A percentile compares a stretch with the other conserved stretches of the same genome.
Conservation (phyloP, 2,888 invertebrate species). For the Aphelenchoides bicaudatus region DNA sequence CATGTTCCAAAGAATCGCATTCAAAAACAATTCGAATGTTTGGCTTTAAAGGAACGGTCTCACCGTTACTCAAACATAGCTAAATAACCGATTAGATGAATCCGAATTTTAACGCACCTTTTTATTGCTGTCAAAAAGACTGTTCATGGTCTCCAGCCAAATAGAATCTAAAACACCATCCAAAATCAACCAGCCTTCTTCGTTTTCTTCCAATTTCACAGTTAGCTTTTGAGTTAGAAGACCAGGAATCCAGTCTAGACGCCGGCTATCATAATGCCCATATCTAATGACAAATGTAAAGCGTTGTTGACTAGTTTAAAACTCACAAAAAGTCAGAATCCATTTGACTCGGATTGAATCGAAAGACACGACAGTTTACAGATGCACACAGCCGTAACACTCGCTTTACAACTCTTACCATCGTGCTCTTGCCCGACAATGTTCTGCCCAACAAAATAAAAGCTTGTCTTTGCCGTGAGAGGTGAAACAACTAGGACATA, state of each 20-base stretch:
- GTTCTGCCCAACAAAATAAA: slow-evolving; percentile 29
- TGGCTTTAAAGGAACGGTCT: slow-evolving; percentile 27
- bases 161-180: slow-evolving; percentile 34
- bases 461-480: slow-evolving; percentile 29
- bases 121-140: slow-evolving; percentile 29
- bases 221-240: slow-evolving; percentile 20
- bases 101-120: slow-evolving; percentile 30
- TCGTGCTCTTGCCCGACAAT: slow-evolving; percentile 32
- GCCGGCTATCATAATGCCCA: slow-evolving; percentile 29
- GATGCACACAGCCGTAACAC: slow-evolving; percentile 21
- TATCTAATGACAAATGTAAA: too few relatives aligned
- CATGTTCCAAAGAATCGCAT: slow-evolving; percentile 21
- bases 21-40: slow-evolving; percentile 34
- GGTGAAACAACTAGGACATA: slow-evolving; percentile 26
- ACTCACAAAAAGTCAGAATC: slow-evolving; percentile 25
- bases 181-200: slow-evolving; percentile 31
- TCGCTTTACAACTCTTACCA: slow-evolving; percentile 19
- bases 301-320: too few relatives aligned
- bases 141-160: slow-evolving; percentile 37
- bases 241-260: slow-evolving; percentile 32
- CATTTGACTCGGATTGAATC: slow-evolving; percentile 33
- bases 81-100: slow-evolving; percentile 4
- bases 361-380: slow-evolving; percentile 26
- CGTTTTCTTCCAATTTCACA: slow-evolving; percentile 18
- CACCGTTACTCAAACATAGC: slow-evolving; percentile 29